Base-by-base conservation (phyloP, 2,888 invertebrate genomes). In the Drosophila fulvimacula region DNA sequence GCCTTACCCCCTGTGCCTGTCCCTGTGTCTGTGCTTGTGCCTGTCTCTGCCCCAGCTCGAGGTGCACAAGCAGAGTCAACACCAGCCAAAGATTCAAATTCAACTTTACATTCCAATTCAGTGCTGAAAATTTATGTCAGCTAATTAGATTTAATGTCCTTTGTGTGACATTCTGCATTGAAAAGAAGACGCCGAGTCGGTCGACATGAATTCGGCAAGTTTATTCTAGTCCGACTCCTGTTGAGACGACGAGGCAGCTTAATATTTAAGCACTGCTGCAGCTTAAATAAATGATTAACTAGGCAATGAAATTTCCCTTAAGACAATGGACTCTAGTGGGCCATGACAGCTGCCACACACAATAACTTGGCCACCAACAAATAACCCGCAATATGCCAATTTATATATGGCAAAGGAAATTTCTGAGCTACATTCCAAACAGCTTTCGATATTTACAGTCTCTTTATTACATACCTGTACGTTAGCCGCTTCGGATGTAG, bases 131-230 rank as follows among this genome's bases (percentile, higher is more conserved):
- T 82, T 84, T 76, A 84, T 82, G 80, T 67, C 76, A 79, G 73
- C 82, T 82, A 82, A 82, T 82, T 84, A 82, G 84, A 84, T 84
- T 79, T 81, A 84, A 82, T 84, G 82, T 64, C 72, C 69, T 81
- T 68, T 76, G 70, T 80, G 69, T 64, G 70, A 36, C 59, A 68
- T 27, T 56, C 53, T 63, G 69, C 73, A 69, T 36, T 42, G 41
- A 30, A 34, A 39, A 10, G 42, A n/a, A 19, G 27, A 19, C 21
- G 44, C 17, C 21, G n/a, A 36, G 21, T 48, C 42, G 53, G 5
- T 38, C 7, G 36, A 5, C 48, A 32, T 19, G 53, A 7, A 19
- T 65, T 36, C 30, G n/a, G 34, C 9, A 39, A 34, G 44, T 19
- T 6, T 21, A 34, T 46, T 13, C 38, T 3, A 13, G 41, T 9